Evolutionary conservation across 2,797 vertebrate species (phyloP).

Genomic region (Oryzias dopingdopingensis): DNA sequence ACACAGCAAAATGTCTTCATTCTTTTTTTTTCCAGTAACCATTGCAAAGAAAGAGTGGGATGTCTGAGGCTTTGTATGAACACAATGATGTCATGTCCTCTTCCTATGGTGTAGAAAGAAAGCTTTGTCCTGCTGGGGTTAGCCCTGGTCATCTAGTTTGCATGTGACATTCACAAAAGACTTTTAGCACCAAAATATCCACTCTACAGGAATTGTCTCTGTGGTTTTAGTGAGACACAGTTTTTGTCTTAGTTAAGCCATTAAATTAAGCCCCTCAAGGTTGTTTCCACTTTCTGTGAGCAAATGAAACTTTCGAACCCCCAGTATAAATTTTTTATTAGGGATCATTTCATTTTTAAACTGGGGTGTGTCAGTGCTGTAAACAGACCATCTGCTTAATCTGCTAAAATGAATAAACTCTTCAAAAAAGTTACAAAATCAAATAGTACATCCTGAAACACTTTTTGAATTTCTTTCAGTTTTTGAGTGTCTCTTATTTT

Average conservation of each 20-base stretch:
- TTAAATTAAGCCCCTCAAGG: no score
- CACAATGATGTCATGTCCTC: conserved; percentile 77
- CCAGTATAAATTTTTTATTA: no score
- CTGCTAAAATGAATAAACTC: no score
- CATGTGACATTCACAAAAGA: conserved; percentile 68
- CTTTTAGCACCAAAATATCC: conserved; percentile 47
- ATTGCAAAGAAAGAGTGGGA: conserved; percentile 55
- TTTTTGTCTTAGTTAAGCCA: conserved; percentile 12
- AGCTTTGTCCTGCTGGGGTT: conserved; percentile 71
- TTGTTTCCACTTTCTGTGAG: no score
- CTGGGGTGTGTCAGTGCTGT: no score
- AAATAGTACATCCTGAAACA: no score
- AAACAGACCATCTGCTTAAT: no score
- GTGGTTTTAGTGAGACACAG: conserved; percentile 20
- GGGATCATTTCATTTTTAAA: no score
- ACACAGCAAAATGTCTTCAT: conserved; percentile 53
- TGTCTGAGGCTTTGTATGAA: conserved; percentile 67
- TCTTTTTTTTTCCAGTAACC: conserved; percentile 28
- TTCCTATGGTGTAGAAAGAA: conserved; percentile 78
- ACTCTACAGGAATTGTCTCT: conserved; percentile 22
- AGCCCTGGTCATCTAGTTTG: conserved; percentile 53
- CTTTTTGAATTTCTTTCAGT: no score
- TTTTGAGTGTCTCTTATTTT: no score
- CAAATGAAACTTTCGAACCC: no score
- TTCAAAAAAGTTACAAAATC: no score